phyloP scores from a whole-genome alignment of 2,113 vertebrate genomes.

The Aegotheles bennettii region DNA sequence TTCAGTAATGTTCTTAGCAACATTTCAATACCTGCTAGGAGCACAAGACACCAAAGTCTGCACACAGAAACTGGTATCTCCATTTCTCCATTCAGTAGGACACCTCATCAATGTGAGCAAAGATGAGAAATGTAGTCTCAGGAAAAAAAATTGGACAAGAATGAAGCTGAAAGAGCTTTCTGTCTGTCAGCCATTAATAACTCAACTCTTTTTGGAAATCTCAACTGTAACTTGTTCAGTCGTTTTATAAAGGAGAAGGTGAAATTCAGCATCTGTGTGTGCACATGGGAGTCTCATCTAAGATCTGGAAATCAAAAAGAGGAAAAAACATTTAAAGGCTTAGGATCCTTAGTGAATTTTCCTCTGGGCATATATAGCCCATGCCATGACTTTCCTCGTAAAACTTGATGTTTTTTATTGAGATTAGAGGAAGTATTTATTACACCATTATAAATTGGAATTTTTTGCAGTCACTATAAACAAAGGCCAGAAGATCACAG shows the following conservation, averaged over 20 bases:
- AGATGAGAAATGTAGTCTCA: background rate
- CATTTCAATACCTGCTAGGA: background rate
- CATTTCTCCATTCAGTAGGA: background rate
- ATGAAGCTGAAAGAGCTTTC: background rate
- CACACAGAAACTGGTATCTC: background rate
- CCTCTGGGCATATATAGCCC: background rate
- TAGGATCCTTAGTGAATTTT: background rate
- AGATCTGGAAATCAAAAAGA: background rate
- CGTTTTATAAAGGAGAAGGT: background rate
- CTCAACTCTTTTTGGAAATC: background rate
- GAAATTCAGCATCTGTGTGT: background rate
- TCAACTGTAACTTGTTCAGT: background rate
- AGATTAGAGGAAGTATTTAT: background rate
- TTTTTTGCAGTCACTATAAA: background rate
- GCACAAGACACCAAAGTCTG: background rate
- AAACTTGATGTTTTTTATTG: background rate
- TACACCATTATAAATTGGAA: background rate
- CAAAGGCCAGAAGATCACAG: background rate
- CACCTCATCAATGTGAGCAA: background rate
- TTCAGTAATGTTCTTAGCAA: background rate
- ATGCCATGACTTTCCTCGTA: background rate
- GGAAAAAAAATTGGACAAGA: background rate
- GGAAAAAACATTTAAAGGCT: background rate
- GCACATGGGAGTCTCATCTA: background rate
- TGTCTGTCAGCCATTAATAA: background rate